Evolutionary conservation across 2,888 invertebrate species (phyloP).

Genomic region (Dermolepida albohirtum): DNA sequence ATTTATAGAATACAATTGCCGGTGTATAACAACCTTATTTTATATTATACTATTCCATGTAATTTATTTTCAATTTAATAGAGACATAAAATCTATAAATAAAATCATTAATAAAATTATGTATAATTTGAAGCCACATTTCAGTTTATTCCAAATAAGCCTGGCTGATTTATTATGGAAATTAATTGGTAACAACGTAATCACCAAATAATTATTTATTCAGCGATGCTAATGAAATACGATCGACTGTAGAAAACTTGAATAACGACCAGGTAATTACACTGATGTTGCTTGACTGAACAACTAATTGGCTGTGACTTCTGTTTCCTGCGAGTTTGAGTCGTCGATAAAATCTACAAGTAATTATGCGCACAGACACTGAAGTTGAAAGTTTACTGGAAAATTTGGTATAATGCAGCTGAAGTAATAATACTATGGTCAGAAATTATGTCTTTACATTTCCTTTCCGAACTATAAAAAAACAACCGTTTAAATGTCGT

Average conservation of each 20-base stretch:
- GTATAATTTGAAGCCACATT: conserved; percentile 16
- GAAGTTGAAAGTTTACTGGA: no score
- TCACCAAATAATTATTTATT: conserved; percentile 34
- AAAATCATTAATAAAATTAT: conserved; percentile 32
- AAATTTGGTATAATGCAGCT: no score
- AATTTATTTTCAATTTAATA: conserved; percentile 12
- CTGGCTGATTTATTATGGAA: conserved; percentile 33
- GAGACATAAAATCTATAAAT: conserved; percentile 22
- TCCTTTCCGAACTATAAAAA: no score
- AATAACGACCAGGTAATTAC: conserved; percentile 34
- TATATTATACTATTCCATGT: neutral
- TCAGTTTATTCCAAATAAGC: conserved; percentile 12
- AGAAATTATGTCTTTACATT: no score
- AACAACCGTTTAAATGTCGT: no score
- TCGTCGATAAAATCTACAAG: conserved; percentile 11
- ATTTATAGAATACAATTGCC: no score
- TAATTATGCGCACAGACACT: neutral
- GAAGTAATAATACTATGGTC: no score
- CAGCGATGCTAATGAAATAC: conserved; percentile 28
- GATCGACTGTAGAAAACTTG: conserved; percentile 29
- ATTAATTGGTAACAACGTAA: conserved; percentile 36
- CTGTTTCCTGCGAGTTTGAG: conserved; percentile 27
- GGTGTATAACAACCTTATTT: no score
- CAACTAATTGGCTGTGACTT: conserved; percentile 35
- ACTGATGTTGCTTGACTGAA: conserved; percentile 30